Evolutionary conservation across 1,140 invertebrate species (phyloP).

Genomic region (Pararge aegeria): DNA sequence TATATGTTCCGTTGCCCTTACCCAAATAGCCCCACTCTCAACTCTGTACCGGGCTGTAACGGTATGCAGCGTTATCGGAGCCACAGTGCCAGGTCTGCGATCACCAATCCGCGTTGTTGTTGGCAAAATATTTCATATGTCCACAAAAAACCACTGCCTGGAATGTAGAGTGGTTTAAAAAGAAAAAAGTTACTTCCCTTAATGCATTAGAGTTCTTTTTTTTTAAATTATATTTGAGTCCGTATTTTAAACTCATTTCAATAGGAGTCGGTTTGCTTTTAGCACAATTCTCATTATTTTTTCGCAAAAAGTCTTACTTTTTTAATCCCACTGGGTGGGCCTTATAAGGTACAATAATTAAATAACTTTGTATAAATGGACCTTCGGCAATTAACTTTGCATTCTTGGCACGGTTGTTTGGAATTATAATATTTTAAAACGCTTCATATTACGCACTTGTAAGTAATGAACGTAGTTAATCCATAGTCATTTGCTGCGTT

Average conservation of each 20-base stretch:
- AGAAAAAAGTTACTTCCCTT: too few species aligned
- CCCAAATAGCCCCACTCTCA: too few species aligned
- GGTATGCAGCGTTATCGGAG: too few species aligned
- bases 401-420: slow-evolving; percentile 11
- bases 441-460: neutral
- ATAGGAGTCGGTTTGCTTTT: neutral
- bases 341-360: slow-evolving; percentile 2
- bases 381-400: slow-evolving; percentile 1
- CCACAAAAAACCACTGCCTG: too few species aligned
- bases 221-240: neutral
- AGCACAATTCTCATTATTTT: neutral
- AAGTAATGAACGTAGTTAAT: neutral
- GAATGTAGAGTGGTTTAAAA: too few species aligned
- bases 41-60: too few species aligned
- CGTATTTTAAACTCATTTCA: neutral
- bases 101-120: too few species aligned
- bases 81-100: too few species aligned
- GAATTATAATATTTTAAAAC: slow-evolving; percentile 14
- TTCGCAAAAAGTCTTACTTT: neutral
- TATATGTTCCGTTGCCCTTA: too few species aligned
- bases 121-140: too few species aligned
- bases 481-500: neutral
- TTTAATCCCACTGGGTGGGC: neutral
- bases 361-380: neutral
- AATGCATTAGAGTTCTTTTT: too few species aligned